phyloP scores from a whole-genome alignment of 2,797 vertebrate genomes.

The Halcyon badia region DNA sequence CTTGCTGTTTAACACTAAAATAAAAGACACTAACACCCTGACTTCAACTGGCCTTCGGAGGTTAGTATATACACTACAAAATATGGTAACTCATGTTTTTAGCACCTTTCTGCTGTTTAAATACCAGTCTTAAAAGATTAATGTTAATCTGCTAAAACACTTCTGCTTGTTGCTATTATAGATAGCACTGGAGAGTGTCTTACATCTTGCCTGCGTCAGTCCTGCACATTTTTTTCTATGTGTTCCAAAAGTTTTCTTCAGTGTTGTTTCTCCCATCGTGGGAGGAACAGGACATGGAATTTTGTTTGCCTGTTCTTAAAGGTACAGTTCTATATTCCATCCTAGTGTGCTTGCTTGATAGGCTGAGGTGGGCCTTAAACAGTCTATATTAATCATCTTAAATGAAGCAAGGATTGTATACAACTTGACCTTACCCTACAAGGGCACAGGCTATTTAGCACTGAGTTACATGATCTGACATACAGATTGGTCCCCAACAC shows the following conservation, averaged over 20 bases:
- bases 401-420: not conserved
- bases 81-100: accelerated
- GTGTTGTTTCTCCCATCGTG: not conserved
- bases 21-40: not conserved
- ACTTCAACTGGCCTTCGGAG: not conserved
- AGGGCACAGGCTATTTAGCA: not conserved
- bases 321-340: not conserved
- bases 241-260: not conserved
- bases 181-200: not conserved
- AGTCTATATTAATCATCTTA: not conserved
- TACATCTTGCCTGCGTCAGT: not conserved
- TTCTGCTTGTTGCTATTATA: not conserved
- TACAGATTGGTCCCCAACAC: not conserved
- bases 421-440: not conserved
- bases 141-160: not conserved
- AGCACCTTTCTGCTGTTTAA: not conserved
- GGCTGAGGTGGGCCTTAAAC: not conserved
- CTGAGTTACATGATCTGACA: not conserved
- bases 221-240: not conserved
- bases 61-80: not conserved
- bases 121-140: not conserved
- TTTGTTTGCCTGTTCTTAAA: not conserved
- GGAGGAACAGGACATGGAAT: not conserved
- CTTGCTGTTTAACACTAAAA: not conserved
- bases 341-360: not conserved